phyloP scores from a whole-genome alignment of 2,888 invertebrate species.

The Mythimna albipuncta region DNA sequence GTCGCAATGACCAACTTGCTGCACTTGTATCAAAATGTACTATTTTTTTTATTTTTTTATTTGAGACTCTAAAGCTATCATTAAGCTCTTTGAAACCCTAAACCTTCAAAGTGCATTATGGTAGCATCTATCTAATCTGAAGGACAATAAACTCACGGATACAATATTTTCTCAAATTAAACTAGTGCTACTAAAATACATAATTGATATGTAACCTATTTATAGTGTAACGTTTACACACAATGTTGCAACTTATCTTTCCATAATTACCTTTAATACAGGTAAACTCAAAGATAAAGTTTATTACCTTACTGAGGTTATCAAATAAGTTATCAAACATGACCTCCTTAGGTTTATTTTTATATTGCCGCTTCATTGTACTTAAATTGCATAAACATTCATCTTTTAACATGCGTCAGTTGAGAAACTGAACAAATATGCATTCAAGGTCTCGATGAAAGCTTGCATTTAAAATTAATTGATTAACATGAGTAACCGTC shows the following conservation, averaged over 20 bases:
- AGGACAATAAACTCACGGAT: neutral
- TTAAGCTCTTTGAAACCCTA: too few species aligned
- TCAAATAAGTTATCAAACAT: slow-evolving; percentile 53
- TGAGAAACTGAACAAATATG: slow-evolving; percentile 43
- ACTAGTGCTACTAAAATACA: neutral
- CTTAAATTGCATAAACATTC: slow-evolving; percentile 36
- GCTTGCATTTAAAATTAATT: slow-evolving; percentile 41
- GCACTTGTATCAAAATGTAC: too few species aligned
- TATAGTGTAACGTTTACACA: slow-evolving; percentile 7
- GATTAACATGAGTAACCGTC: slow-evolving; percentile 36
- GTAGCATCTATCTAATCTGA: neutral
- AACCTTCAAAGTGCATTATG: neutral
- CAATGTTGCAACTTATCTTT: slow-evolving; percentile 32
- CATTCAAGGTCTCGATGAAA: slow-evolving; percentile 49
- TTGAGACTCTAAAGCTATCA: too few species aligned
- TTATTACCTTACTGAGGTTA: slow-evolving; percentile 39
- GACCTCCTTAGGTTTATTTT: slow-evolving; percentile 53
- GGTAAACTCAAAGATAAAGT: slow-evolving; percentile 29
- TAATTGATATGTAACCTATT: slow-evolving; percentile 7
- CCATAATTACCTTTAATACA: slow-evolving; percentile 29
- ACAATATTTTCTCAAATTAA: neutral
- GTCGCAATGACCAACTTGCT: too few species aligned
- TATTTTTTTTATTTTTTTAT: too few species aligned
- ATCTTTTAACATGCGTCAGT: slow-evolving; percentile 33
- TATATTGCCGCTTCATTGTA: slow-evolving; percentile 31